These are phyloP conservation scores for Melanotaenia parkinsoni DNA, from an alignment of 2,797 vertebrate genomes.

Conservation along the genomic window DNA sequence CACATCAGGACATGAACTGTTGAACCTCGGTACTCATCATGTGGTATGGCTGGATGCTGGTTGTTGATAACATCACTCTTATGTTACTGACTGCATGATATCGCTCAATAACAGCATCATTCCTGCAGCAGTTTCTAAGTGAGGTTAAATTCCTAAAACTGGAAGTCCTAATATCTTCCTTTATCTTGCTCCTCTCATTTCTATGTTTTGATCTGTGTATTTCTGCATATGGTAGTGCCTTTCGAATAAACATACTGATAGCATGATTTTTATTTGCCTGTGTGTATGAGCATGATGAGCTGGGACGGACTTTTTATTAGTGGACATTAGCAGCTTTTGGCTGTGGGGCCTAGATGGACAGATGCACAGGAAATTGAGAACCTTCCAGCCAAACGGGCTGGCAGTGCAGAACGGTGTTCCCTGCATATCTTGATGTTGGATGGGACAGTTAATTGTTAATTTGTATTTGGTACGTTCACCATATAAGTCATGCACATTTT, in stretches of 20 bases:
- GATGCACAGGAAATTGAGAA: conserved; percentile 65
- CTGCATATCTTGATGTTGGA: conserved; percentile 27
- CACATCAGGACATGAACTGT: neutral
- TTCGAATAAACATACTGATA: neutral
- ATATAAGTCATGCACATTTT: neutral
- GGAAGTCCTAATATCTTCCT: neutral
- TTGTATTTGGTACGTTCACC: conserved; percentile 12
- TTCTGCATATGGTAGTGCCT: conserved; percentile 18
- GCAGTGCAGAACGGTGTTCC: conserved; percentile 18
- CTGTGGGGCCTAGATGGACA: conserved; percentile 40
- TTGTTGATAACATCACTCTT: neutral
- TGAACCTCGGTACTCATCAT: neutral
- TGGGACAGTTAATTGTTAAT: conserved; percentile 18
- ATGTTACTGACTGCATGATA: neutral
- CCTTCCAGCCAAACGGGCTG: conserved; percentile 43
- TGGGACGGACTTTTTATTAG: conserved; percentile 35
- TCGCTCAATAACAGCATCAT: neutral
- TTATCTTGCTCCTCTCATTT: neutral
- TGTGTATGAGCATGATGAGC: conserved; percentile 27
- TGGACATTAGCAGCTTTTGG: conserved; percentile 42
- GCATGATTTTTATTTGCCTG: conserved; percentile 9
- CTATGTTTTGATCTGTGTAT: neutral
- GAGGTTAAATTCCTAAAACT: neutral
- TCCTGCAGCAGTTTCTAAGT: neutral
- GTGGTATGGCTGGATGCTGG: neutral